Percentiles rank a stretch among this genome's conserved stretches.
Evolutionary conservation across 2,797 vertebrate genomes (phyloP).

Genomic region (Trachurus trachurus): DNA sequence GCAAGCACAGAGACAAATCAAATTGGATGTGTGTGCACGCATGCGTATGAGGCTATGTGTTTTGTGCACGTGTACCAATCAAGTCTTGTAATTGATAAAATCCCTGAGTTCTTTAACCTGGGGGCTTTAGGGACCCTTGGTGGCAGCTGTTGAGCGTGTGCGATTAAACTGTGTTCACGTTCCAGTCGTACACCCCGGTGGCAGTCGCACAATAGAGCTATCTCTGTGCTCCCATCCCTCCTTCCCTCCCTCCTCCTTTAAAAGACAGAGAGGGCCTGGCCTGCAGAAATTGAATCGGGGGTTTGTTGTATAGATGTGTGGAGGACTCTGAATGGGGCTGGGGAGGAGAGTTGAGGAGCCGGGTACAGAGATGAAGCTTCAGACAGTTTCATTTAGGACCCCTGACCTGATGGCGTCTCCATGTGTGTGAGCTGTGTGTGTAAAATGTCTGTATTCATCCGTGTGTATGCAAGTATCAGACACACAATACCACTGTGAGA

Average conservation of each 20-base stretch:
- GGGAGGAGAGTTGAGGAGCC: conserved; percentile 49
- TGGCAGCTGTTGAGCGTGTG: conserved; percentile 81
- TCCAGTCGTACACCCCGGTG: conserved; percentile 73
- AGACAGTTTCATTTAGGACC: conserved; percentile 84
- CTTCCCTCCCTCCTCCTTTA: conserved; percentile 54
- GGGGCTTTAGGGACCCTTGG: conserved; percentile 73
- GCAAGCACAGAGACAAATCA: conserved; percentile 34
- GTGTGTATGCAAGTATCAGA: conserved; percentile 1
- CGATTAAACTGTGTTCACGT: conserved; percentile 80
- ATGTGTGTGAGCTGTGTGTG: conserved; percentile 30
- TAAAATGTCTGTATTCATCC: background rate
- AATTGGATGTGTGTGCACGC: conserved; percentile 60
- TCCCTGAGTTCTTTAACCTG: conserved; percentile 75
- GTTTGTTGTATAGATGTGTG: conserved; percentile 69
- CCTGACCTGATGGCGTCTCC: conserved; percentile 70
- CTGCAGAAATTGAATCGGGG: conserved; percentile 81
- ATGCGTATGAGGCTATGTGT: conserved; percentile 51
- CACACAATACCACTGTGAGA: conserved; percentile 3
- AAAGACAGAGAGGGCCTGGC: conserved; percentile 70
- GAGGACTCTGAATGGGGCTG: conserved; percentile 60
- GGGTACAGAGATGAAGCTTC: conserved; percentile 65
- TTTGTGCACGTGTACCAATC: conserved; percentile 78
- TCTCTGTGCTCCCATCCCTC: conserved; percentile 66
- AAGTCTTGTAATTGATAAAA: conserved; percentile 79
- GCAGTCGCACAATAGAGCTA: conserved; percentile 84